phyloP scores from a whole-genome alignment of 2,113 vertebrate genomes.

The Corythornis madagascariensis region DNA sequence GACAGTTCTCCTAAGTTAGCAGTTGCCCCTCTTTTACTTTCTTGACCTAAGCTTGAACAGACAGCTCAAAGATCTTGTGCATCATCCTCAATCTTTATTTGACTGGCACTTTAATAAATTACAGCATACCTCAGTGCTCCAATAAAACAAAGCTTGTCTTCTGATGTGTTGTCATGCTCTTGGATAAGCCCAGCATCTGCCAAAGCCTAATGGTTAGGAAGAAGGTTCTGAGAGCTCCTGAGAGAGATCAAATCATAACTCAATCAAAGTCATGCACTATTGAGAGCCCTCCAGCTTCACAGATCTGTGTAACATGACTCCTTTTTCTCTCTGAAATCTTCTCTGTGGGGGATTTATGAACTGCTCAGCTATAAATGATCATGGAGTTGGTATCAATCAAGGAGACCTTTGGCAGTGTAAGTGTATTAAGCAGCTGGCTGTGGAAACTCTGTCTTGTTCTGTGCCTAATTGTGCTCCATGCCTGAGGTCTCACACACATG shows the following conservation, averaged over 20 bases:
- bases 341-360: not conserved
- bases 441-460: conserved; percentile 31
- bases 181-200: not conserved
- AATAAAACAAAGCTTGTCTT: not conserved
- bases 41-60: not conserved
- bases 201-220: not conserved
- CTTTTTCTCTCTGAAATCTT: conserved; percentile 22
- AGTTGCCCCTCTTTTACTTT: not conserved
- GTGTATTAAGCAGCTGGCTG: conserved; percentile 33
- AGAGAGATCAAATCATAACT: not conserved
- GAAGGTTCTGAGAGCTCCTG: not conserved
- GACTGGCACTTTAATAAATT: not conserved
- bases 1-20: not conserved
- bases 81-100: not conserved
- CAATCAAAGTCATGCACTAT: not conserved
- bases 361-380: not conserved
- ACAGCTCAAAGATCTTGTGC: not conserved
- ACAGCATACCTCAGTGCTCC: not conserved
- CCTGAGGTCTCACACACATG: conserved; percentile 27
- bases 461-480: conserved; percentile 33
- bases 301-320: not conserved
- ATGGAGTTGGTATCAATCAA: not conserved
- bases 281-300: not conserved
- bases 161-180: not conserved
- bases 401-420: not conserved